Base-by-base conservation (phyloP, 2,113 vertebrate genomes). In the Megaleporinus macrocephalus region DNA sequence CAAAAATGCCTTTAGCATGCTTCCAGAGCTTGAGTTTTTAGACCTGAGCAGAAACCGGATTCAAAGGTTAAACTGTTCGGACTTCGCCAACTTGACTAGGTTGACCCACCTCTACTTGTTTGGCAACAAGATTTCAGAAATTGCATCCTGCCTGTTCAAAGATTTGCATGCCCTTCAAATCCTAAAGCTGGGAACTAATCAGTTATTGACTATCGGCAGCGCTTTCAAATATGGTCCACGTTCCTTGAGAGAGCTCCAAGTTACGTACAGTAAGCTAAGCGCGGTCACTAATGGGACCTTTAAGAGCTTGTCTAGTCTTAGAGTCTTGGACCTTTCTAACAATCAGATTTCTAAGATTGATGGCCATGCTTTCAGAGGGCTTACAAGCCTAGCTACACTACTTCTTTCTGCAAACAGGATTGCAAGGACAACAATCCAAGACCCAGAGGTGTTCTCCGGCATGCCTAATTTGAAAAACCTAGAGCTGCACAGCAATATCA, bases 31-130 rank as follows among this genome's bases (percentile, higher is more conserved):
- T 14, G 7, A 47, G 27, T 66, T 84, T 53, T 62, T 95, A 66
- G 84, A 94, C 74, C 89, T 95, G 1, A 92, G 87, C 76, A 75
- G 0, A 18, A 95, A 95, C 77, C 61, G 22, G 0, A 93, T 95
- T 57, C 27, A 2, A 1, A 26, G 1, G 0, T 74, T 95, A 0
- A 24, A 0, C 1, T 91, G 91, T 78, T 5, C 72, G 0, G 90
- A 93, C 83, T 93, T 95, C 14, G 55, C 80, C 61, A 88, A 89
- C 72, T 80, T 90, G 27, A 89, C 83, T 3, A 78, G 44, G 0
- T 86, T 95, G 24, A 83, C 29, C 14, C 0, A 30, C 0, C 91
- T 94, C 22, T 70, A 53, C 44, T 86, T 95, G 41, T 51, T 86
- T 18, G 0, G 29, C 0, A 94, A 95, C 76, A 44, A 13, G 5